Percentiles rank a stretch among this genome's conserved stretches.
Evolutionary conservation across 1,140 invertebrate genomes (phyloP).

Genomic region (Copidosoma floridanum): DNA sequence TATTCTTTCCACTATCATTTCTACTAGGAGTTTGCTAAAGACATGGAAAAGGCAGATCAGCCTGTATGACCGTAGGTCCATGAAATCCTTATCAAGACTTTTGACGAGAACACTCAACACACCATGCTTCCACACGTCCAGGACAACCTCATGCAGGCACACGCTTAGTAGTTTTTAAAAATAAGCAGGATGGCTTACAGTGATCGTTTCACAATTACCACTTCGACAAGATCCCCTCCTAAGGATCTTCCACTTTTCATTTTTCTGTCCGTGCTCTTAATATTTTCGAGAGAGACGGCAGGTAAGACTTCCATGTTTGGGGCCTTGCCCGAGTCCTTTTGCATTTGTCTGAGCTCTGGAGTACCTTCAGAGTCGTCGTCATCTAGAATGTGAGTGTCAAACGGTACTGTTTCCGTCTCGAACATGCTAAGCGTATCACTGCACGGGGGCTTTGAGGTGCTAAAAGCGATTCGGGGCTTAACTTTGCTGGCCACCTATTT

Average conservation of each 20-base stretch:
- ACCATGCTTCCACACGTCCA: not conserved
- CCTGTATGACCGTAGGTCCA: not conserved
- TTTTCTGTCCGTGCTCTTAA: too few relatives aligned
- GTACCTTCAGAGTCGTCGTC: too few relatives aligned
- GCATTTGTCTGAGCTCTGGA: too few relatives aligned
- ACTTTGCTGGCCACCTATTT: too few relatives aligned
- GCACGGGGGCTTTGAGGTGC: too few relatives aligned
- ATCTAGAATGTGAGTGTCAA: too few relatives aligned
- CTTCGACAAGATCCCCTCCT: not conserved
- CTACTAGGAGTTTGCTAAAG: not conserved
- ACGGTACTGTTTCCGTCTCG: too few relatives aligned
- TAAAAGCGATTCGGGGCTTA: too few relatives aligned
- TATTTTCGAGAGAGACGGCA: too few relatives aligned
- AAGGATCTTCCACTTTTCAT: not conserved
- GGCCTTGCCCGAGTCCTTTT: too few relatives aligned
- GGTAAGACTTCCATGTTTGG: too few relatives aligned
- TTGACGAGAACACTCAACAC: not conserved
- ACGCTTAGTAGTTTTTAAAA: constrained; percentile 6
- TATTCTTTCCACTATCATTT: constrained; percentile 28
- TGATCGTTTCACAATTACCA: not conserved
- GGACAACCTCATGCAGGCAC: constrained; percentile 8
- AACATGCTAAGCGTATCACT: too few relatives aligned
- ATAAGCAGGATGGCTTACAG: not conserved
- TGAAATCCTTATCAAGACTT: not conserved
- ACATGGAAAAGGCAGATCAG: not conserved